Evolutionary conservation across 1,140 invertebrate species (phyloP).

Genomic region (Cepaea nemoralis): DNA sequence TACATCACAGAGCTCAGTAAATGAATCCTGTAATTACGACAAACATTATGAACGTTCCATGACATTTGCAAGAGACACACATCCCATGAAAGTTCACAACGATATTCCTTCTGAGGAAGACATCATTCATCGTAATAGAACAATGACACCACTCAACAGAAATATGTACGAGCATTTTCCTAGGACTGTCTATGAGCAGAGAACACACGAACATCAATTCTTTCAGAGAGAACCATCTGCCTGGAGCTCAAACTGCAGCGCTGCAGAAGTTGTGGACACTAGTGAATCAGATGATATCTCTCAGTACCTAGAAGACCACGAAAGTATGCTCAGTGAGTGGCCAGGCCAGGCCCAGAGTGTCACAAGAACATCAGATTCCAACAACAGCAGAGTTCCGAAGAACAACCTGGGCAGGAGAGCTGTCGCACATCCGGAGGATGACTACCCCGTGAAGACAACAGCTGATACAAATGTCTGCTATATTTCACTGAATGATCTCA

Average conservation of each 20-base stretch:
- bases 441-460: background rate
- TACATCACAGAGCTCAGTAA: background rate
- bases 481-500: background rate
- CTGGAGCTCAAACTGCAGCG: background rate
- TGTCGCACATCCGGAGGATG: background rate
- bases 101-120: background rate
- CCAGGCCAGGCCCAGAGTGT: too few species aligned
- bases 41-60: too few species aligned
- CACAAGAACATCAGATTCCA: background rate
- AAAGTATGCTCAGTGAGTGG: background rate
- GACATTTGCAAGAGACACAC: background rate
- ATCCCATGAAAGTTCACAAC: background rate
- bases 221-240: background rate
- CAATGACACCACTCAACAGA: background rate
- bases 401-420: too few species aligned
- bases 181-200: background rate
- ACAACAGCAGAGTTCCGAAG: background rate
- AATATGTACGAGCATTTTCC: background rate
- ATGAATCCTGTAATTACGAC: background rate
- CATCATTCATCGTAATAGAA: background rate
- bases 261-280: background rate
- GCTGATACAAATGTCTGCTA: constrained; percentile 11
- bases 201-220: background rate
- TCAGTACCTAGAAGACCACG: background rate
- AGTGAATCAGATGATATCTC: constrained; percentile 6